Conservation (phyloP, 2,113 vertebrate genomes). For the Antigone vipio region DNA sequence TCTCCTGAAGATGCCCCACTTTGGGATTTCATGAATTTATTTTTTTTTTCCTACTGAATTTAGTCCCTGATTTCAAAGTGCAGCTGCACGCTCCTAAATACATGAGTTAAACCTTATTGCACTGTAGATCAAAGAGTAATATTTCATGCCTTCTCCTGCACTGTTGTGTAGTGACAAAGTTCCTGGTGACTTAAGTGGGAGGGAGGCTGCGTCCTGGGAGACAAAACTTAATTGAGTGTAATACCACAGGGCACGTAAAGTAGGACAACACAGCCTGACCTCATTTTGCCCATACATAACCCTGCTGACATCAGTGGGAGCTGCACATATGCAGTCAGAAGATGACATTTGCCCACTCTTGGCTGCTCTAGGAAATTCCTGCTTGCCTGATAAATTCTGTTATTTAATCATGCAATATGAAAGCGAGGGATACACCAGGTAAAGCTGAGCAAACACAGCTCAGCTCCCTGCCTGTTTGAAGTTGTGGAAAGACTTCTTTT, state of each 20-base stretch:
- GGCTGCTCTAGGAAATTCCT: constrained; percentile 34
- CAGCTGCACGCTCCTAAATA: neutral
- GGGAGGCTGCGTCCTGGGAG: constrained; percentile 54
- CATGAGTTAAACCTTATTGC: neutral
- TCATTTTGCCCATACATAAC: constrained; percentile 63
- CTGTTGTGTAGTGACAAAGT: constrained; percentile 35
- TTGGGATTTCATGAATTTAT: neutral
- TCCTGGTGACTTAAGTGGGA: constrained; percentile 52
- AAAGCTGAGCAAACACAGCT: constrained; percentile 50
- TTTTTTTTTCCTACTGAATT: neutral
- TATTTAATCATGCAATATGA: neutral
- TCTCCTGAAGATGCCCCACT: neutral
- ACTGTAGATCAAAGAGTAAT: neutral
- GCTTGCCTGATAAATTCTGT: neutral
- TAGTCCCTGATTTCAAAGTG: neutral
- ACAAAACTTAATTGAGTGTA: constrained; percentile 66
- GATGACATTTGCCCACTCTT: constrained; percentile 34
- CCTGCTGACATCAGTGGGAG: constrained; percentile 57
- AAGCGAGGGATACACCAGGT: neutral
- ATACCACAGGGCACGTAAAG: constrained; percentile 63
- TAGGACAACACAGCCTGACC: constrained; percentile 58
- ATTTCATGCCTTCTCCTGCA: neutral
- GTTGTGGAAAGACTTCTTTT: constrained; percentile 16
- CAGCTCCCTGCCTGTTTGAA: constrained; percentile 44
- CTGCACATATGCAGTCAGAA: constrained; percentile 18